Percentiles rank a stretch among this genome's conserved stretches.
phyloP scores from a whole-genome alignment of 2,888 invertebrate genomes.

The Leistus spinibarbis region DNA sequence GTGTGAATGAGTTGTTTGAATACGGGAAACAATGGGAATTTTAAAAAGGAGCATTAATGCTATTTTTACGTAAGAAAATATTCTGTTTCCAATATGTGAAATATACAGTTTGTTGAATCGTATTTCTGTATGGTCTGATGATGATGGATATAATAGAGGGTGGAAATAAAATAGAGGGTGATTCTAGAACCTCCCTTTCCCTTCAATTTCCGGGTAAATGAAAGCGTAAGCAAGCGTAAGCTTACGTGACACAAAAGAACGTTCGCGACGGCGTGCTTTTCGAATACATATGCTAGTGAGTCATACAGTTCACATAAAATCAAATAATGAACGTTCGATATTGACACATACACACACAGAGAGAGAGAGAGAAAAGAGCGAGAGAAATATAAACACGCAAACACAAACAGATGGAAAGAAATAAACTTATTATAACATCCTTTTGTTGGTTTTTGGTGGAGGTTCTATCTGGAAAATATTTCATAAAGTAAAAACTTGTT shows the following conservation, averaged over 20 bases:
- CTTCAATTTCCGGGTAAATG: neutral
- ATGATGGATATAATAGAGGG: neutral
- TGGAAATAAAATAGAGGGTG: neutral
- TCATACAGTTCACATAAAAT: neutral
- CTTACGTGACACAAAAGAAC: neutral
- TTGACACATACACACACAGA: neutral
- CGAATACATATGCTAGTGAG: neutral
- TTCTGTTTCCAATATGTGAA: neutral
- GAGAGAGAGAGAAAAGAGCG: too few relatives aligned
- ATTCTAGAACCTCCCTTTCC: neutral
- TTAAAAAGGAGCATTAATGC: too few relatives aligned
- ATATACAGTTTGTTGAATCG: neutral
- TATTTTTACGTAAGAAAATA: too few relatives aligned
- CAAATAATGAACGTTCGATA: neutral
- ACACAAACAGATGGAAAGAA: too few relatives aligned
- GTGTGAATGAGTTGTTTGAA: too few relatives aligned
- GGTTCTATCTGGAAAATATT: too few relatives aligned
- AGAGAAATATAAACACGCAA: too few relatives aligned
- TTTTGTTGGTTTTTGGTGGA: too few relatives aligned
- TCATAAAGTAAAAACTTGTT: too few relatives aligned
- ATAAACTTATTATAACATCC: too few relatives aligned
- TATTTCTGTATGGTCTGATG: neutral
- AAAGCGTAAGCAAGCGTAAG: neutral
- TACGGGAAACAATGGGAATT: too few relatives aligned
- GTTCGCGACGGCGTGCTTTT: neutral